phyloP scores from a whole-genome alignment of 2,888 invertebrate genomes.

The Cinara cedri region DNA sequence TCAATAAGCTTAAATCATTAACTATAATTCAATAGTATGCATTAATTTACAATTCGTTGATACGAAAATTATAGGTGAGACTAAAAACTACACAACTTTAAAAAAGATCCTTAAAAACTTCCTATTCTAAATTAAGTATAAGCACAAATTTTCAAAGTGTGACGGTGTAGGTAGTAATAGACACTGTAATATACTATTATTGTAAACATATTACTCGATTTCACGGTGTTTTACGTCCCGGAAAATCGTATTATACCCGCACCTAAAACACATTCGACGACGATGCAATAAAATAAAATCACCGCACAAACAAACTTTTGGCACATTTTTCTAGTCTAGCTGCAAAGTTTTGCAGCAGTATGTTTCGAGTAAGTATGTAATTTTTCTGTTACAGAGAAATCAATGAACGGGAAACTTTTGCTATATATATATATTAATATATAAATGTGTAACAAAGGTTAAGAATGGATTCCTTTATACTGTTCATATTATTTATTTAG shows the following conservation, averaged over 20 bases:
- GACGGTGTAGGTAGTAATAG: too few species aligned
- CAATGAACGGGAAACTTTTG: neutral
- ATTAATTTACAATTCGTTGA: too few species aligned
- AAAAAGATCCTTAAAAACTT: too few species aligned
- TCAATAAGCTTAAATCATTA: too few species aligned
- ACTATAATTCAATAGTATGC: too few species aligned
- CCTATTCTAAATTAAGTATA: too few species aligned
- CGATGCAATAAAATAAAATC: conserved; percentile 15
- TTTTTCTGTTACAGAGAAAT: neutral
- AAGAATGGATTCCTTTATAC: neutral
- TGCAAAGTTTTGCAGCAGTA: neutral
- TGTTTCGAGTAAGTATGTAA: neutral
- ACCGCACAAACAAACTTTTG: neutral
- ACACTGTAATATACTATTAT: too few species aligned
- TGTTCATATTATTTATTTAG: neutral
- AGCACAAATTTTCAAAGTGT: too few species aligned
- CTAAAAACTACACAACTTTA: too few species aligned
- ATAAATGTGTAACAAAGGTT: neutral
- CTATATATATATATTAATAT: too few species aligned
- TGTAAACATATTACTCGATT: conserved; percentile 22
- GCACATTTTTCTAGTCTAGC: neutral
- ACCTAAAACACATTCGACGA: neutral
- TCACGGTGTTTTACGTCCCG: conserved; percentile 29
- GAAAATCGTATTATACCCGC: conserved; percentile 37
- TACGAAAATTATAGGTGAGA: too few species aligned